Conservation (phyloP, 2,797 vertebrate species). For the Protonibea diacanthus region DNA sequence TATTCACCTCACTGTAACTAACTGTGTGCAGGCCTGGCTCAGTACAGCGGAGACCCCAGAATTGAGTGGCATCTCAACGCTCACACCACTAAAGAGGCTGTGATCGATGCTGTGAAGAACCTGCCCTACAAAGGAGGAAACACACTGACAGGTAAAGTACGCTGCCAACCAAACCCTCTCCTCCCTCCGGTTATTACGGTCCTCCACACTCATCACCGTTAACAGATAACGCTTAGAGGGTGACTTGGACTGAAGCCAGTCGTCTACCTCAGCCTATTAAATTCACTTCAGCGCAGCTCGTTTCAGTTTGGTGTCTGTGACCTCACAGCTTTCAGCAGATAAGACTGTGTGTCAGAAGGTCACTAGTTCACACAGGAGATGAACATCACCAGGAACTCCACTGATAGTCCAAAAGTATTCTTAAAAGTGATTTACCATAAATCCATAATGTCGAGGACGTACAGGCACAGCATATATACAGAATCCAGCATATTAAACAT, state of each 20-base stretch:
- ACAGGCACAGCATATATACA: too few species aligned
- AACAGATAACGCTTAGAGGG: slow-evolving; percentile 19
- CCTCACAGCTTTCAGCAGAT: not conserved
- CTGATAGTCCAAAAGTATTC: not conserved
- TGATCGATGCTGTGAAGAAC: slow-evolving; percentile 93
- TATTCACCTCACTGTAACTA: not conserved
- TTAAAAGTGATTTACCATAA: not conserved
- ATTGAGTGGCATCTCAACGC: slow-evolving; percentile 97
- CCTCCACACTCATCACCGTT: not conserved
- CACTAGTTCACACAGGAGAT: not conserved
- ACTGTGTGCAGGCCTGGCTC: slow-evolving; percentile 90
- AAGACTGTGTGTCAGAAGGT: slow-evolving; percentile 17
- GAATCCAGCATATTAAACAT: too few species aligned
- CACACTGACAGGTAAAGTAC: slow-evolving; percentile 91
- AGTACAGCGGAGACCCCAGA: slow-evolving; percentile 96
- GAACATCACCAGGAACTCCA: not conserved
- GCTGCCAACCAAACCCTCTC: not conserved
- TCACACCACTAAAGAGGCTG: slow-evolving; percentile 90
- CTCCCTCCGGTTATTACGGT: not conserved
- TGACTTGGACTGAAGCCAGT: slow-evolving; percentile 8
- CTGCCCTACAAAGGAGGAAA: slow-evolving; percentile 98
- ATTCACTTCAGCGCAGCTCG: slow-evolving; percentile 1
- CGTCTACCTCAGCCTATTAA: slow-evolving; percentile 18
- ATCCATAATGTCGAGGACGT: not conserved
- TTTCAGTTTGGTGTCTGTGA: slow-evolving; percentile 9